A percentile compares a stretch with the other conserved stretches of the same genome.
phyloP scores from a whole-genome alignment of 2,797 vertebrate species.

The Falco berigora region DNA sequence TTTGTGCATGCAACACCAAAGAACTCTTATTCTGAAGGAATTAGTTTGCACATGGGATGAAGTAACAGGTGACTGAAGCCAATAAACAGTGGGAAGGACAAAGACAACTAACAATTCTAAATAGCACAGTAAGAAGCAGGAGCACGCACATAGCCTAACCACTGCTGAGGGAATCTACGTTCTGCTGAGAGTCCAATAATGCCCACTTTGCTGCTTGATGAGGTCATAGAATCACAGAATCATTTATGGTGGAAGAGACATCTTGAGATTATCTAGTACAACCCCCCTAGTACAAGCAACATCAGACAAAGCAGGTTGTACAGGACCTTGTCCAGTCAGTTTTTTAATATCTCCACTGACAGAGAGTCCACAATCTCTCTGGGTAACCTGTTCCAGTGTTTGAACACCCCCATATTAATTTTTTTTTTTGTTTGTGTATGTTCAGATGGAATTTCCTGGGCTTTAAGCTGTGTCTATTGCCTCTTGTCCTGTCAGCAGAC shows the following conservation, averaged over 20 bases:
- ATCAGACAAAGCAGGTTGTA: not conserved
- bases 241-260: not conserved
- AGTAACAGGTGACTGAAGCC: conserved; percentile 16
- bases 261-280: not conserved
- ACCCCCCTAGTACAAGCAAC: not conserved
- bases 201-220: not conserved
- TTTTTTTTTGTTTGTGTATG: not conserved
- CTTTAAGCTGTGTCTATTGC: not conserved
- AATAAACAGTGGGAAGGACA: conserved; percentile 15
- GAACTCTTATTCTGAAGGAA: not conserved
- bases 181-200: not conserved
- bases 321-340: not conserved
- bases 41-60: not conserved
- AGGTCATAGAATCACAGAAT: not conserved
- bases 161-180: not conserved
- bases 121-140: conserved; percentile 19
- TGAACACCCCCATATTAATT: not conserved
- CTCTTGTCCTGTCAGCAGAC: not conserved
- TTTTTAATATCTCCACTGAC: not conserved
- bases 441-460: not conserved
- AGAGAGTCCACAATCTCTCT: not conserved
- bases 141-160: not conserved
- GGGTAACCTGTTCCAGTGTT: not conserved
- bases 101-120: conserved; percentile 13
- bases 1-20: not conserved